These are phyloP conservation scores for Lordiphosa clarofinis DNA, from an alignment of 1,140 invertebrate genomes.

Conservation along the genomic window DNA sequence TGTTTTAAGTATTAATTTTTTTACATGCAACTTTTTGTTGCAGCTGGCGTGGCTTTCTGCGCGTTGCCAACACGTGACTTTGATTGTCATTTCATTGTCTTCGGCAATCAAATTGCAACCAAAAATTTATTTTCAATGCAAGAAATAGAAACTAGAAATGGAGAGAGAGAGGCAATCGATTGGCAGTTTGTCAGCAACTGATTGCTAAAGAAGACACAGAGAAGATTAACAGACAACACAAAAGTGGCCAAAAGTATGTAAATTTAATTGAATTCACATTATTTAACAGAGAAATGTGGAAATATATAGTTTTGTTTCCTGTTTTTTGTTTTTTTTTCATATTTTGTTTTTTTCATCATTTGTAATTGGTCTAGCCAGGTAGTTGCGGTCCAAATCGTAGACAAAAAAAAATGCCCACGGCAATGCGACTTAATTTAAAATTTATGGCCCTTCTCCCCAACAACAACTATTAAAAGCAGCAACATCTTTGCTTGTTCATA, in stretches of 20 bases:
- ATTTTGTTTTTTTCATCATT: no score
- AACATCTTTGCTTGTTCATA: constrained; percentile 27
- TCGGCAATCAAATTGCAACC: constrained; percentile 62
- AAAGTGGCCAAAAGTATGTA: constrained; percentile 9
- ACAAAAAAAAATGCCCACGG: constrained; percentile 22
- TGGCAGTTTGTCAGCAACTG: constrained; percentile 48
- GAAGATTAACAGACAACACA: constrained; percentile 3
- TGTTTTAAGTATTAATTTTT: constrained; percentile 13
- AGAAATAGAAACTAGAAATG: neutral
- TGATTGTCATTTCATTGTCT: constrained; percentile 74
- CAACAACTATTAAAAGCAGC: constrained; percentile 13
- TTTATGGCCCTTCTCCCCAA: constrained; percentile 19
- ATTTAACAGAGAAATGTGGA: no score
- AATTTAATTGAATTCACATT: constrained; percentile 10
- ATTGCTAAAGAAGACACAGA: constrained; percentile 32
- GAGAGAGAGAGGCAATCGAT: constrained; percentile 29
- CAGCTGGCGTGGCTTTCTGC: constrained; percentile 35
- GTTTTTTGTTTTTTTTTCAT: no score
- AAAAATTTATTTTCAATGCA: constrained; percentile 34
- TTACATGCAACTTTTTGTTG: constrained; percentile 56
- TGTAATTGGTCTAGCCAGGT: no score
- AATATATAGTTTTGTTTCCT: no score
- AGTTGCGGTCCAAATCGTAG: neutral
- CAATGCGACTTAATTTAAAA: constrained; percentile 49
- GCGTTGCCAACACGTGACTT: constrained; percentile 62